Percentiles rank a stretch among this genome's conserved stretches.
These are phyloP conservation scores for Creontiades dilutus DNA, from an alignment of 2,888 invertebrate genomes.

Conservation along the genomic window DNA sequence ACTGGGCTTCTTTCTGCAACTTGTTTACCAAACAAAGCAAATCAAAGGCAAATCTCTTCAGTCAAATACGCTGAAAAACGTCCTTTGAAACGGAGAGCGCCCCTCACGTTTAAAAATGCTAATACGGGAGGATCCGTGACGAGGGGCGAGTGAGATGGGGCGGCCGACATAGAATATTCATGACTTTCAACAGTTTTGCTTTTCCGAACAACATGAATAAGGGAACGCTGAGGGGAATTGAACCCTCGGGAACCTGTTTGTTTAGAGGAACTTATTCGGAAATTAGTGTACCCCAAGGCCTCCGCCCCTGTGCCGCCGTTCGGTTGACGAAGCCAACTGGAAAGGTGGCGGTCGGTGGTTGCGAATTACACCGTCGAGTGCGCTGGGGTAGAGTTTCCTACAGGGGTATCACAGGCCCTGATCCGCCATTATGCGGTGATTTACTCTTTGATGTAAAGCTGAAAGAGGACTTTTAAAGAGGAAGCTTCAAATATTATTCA, in stretches of 20 bases:
- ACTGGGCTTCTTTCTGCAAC: too few relatives aligned
- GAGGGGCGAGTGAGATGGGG: background rate
- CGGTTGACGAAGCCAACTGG: background rate
- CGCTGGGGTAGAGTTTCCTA: too few relatives aligned
- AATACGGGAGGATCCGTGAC: background rate
- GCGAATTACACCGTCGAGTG: background rate
- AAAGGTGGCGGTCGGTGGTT: background rate
- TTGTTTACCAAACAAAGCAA: too few relatives aligned
- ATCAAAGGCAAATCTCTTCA: too few relatives aligned
- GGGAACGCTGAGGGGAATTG: conserved; percentile 29
- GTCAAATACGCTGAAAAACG: background rate
- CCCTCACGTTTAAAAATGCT: conserved; percentile 38
- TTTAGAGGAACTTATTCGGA: conserved; percentile 40
- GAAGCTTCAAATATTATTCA: too few relatives aligned
- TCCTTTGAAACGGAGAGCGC: background rate
- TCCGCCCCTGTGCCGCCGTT: background rate
- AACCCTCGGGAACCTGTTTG: conserved; percentile 33
- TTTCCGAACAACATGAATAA: conserved; percentile 42
- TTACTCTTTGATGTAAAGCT: too few relatives aligned
- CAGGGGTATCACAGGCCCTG: too few relatives aligned
- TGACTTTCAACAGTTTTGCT: conserved; percentile 52
- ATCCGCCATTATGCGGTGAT: too few relatives aligned
- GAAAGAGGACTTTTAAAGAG: too few relatives aligned
- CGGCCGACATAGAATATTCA: conserved; percentile 2
- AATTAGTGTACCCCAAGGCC: conserved; percentile 4